Evolutionary conservation across 2,888 invertebrate species (phyloP).

Genomic region (Euclidia mi): DNA sequence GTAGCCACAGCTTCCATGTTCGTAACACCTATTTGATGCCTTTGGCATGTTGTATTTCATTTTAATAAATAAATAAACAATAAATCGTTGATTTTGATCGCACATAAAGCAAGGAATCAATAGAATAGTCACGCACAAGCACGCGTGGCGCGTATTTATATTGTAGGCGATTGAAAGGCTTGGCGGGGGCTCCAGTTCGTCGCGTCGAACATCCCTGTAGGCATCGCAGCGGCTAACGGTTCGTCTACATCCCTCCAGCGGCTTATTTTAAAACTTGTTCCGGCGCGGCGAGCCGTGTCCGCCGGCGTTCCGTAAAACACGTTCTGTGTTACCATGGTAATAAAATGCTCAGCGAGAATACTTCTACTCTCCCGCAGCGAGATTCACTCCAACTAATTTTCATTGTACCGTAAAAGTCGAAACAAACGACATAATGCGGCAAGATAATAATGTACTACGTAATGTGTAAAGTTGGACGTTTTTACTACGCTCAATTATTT

Average conservation of each 20-base stretch:
- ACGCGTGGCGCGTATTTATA: constrained; percentile 55
- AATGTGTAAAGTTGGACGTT: neutral
- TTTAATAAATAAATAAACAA: constrained; percentile 25
- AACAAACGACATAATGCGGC: neutral
- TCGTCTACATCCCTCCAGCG: constrained; percentile 53
- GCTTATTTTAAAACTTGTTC: constrained; percentile 64
- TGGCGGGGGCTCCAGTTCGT: constrained; percentile 57
- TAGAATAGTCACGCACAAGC: constrained; percentile 60
- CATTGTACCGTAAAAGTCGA: constrained; percentile 1
- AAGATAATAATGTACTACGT: neutral
- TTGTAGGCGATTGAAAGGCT: constrained; percentile 54
- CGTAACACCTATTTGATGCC: neutral
- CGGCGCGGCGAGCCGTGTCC: constrained; percentile 36
- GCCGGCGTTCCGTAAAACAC: constrained; percentile 40
- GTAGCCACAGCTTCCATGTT: neutral
- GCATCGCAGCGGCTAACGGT: constrained; percentile 39
- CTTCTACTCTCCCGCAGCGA: constrained; percentile 16
- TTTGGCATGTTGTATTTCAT: neutral
- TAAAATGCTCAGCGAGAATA: constrained; percentile 39
- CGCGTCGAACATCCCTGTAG: constrained; percentile 51
- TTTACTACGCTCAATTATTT: neutral
- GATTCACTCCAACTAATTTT: constrained; percentile 18
- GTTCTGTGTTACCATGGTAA: constrained; percentile 40
- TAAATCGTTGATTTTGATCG: constrained; percentile 43
- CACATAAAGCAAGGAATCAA: constrained; percentile 52